Base-by-base conservation (phyloP, 2,797 vertebrate genomes). In the Schizopygopsis pylzovi region DNA sequence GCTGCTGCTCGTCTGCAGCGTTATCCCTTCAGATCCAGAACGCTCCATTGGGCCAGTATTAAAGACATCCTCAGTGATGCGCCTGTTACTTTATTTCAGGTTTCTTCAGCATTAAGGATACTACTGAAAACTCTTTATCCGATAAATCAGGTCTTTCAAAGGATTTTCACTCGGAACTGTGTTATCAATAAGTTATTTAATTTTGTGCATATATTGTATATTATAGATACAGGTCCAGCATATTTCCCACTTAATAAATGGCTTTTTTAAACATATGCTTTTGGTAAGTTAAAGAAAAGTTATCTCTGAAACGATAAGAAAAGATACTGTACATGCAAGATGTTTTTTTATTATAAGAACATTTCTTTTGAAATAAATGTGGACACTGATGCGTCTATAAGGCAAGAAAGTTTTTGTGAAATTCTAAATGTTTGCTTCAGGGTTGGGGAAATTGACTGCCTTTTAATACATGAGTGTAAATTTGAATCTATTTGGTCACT, bases 151-250 rank as follows among this genome's bases (percentile, higher is more conserved):
- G 67, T 76, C 39, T 79, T 73, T 41, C 41, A 68, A 77, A 70
- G 49, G 13, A 59, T 75, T 78, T 59, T 72, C 52, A 63, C 15
- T 49, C 25, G 15, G 10, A 43, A 61, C 28, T 63, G 10, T 78
- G 52, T 77, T 28, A 54, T 73, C 20, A 65, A 47, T 85, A 82
- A 81, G 63, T 79, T 82, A 85, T 85, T 87, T 28, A n/a, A 67
- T 39, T 61, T 11, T 41, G 73, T 82, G 45, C 45, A 28, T 28
- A 73, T 59, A 59, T 56, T 85, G 11, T 43, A 79, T 79, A 43
- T 85, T 87, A 25, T 79, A 59, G 49, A 33, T 73, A 56, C 22
- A 52, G 79, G 43, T 82, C 63, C 61, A 61, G n/a, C 37, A 16
- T 65, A n/a, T 56, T 79, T 81, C 28, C 16, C 15, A 28, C 39